Percentiles rank a stretch among this genome's conserved stretches.
phyloP scores from a whole-genome alignment of 2,888 invertebrate species.

The Merodon equestris region DNA sequence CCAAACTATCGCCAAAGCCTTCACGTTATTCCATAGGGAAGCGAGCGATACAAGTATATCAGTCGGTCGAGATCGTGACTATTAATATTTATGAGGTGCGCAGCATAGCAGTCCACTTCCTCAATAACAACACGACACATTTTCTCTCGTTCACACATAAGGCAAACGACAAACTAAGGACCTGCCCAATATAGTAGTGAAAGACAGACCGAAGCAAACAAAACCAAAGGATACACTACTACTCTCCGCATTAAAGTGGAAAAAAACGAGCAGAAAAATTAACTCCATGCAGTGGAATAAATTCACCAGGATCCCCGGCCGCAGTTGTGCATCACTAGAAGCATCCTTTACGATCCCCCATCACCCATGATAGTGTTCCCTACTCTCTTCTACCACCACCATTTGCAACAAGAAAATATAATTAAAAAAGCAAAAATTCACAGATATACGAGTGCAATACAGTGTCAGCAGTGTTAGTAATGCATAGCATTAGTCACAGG shows the following conservation, averaged over 20 bases:
- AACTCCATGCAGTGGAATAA: constrained; percentile 67
- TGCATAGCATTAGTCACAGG: constrained; percentile 48
- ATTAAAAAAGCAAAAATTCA: constrained; percentile 40
- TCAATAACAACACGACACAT: constrained; percentile 53
- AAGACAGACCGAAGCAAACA: neutral
- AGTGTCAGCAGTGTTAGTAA: constrained; percentile 44
- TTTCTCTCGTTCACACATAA: constrained; percentile 13
- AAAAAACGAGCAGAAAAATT: constrained; percentile 31
- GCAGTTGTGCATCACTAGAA: constrained; percentile 33
- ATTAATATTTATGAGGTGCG: constrained; percentile 68
- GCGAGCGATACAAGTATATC: constrained; percentile 55
- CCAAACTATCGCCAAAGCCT: too few relatives aligned
- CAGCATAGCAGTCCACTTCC: constrained; percentile 53
- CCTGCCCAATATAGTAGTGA: constrained; percentile 11
- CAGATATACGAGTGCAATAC: constrained; percentile 43
- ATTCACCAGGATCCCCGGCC: constrained; percentile 56
- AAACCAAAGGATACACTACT: constrained; percentile 18
- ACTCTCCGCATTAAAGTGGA: constrained; percentile 30
- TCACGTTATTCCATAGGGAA: too few relatives aligned
- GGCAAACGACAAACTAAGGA: constrained; percentile 21
- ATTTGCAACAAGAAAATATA: constrained; percentile 49
- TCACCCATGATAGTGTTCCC: constrained; percentile 47
- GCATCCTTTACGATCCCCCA: constrained; percentile 43
- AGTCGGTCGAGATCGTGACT: constrained; percentile 61
- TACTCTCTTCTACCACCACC: constrained; percentile 38